Base-by-base conservation (phyloP, 2,797 vertebrate genomes). In the Distichodus sexfasciatus region DNA sequence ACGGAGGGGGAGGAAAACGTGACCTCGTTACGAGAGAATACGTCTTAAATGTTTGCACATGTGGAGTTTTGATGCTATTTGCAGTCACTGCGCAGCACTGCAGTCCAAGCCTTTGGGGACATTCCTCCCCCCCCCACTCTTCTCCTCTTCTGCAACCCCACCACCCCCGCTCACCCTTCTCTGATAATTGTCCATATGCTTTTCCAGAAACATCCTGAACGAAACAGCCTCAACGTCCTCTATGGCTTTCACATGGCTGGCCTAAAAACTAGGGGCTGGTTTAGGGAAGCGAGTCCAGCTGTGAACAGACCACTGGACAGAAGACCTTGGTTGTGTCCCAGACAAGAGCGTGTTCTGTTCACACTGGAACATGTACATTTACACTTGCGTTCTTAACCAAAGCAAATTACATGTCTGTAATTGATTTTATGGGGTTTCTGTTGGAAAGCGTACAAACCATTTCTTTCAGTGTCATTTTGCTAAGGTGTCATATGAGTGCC, bases 11-110 rank as follows among this genome's bases (percentile, higher is more conserved):
- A 38, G 54, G 66, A 69, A 66, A 72, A 72, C 68, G 62, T 76
- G 73, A 77, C 57, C 78, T 77, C 75, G 78, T 83, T 83, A 82
- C 55, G 57, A 73, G 75, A 81, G 80, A 81, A 73, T 75, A 76
- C 64, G 15, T 59, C 55, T 72, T 81, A 84, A 84, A 79, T 84
- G 83, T 81, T 84, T 80, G 79, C 81, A 84, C 77, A 81, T 84
- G 81, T 80, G 79, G 65, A 77, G 72, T 70, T n/a, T 75, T 79
- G 76, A 84, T 79, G 75, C 73, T 81, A 78, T 84, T 84, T 71
- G 76, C 78, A 80, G 83, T 82, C 76, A 66, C 75, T 11, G 48
- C 74, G 71, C 69, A 47, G 61, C 72, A 68, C 38, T 59, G 66
- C 66, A 60, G 66, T 68, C 74, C 70, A 73, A 72, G 70, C 70